Conservation (phyloP, 1,140 invertebrate genomes). For the Sarcophaga peregrina region DNA sequence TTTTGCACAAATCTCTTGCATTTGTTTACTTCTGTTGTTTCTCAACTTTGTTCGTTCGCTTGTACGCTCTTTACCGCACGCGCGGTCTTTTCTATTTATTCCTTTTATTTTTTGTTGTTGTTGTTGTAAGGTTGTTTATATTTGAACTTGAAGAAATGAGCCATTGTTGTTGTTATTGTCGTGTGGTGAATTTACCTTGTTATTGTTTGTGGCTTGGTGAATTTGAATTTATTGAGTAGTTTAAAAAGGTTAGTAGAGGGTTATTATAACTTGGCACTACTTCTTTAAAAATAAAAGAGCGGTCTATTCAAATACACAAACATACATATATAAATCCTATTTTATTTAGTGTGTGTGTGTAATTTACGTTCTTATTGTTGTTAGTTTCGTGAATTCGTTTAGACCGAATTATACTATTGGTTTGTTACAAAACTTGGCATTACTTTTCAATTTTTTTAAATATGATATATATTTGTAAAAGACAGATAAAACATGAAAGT, state of each 20-base stretch:
- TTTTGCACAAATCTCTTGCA: slow-evolving; percentile 28
- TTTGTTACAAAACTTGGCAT: too few relatives aligned
- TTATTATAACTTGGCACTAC: background rate
- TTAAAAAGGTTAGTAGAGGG: background rate
- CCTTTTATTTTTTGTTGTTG: background rate
- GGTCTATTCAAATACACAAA: too few relatives aligned
- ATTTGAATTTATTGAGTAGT: background rate
- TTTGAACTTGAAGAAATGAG: slow-evolving; percentile 18
- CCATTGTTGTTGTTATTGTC: background rate
- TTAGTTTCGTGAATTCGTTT: too few relatives aligned
- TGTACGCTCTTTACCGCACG: background rate
- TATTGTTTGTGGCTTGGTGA: too few relatives aligned
- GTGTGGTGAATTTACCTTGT: background rate
- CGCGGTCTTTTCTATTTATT: background rate
- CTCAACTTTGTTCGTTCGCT: background rate
- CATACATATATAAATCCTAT: too few relatives aligned
- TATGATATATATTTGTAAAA: too few relatives aligned
- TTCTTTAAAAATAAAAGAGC: background rate
- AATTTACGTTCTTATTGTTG: too few relatives aligned
- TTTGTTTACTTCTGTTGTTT: slow-evolving; percentile 13
- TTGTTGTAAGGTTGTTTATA: background rate
- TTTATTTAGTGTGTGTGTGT: too few relatives aligned
- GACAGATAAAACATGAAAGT: too few relatives aligned
- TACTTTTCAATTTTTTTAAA: too few relatives aligned
- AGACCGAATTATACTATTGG: too few relatives aligned